Conservation (phyloP, 2,113 vertebrate genomes). For the Pluvianellus socialis region DNA sequence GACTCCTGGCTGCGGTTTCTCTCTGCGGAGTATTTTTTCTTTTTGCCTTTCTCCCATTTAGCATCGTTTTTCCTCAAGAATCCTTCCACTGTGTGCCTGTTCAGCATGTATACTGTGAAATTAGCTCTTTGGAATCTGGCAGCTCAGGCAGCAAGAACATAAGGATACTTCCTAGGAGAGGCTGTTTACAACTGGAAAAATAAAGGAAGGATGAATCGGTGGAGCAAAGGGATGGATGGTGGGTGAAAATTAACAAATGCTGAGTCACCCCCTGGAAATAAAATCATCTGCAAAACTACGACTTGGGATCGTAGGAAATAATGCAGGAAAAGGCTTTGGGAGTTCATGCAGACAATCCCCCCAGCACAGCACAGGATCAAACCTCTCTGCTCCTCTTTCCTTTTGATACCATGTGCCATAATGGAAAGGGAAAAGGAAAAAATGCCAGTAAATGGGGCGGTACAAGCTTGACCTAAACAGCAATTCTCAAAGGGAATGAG, state of each 20-base stretch:
- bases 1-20: fast-evolving
- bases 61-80: not conserved
- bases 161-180: not conserved
- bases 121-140: not conserved
- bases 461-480: not conserved
- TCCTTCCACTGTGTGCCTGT: not conserved
- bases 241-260: not conserved
- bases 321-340: not conserved
- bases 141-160: not conserved
- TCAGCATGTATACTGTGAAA: not conserved
- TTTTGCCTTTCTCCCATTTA: not conserved
- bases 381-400: not conserved
- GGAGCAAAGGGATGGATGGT: not conserved
- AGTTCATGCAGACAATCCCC: not conserved
- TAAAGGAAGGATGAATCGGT: not conserved
- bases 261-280: not conserved
- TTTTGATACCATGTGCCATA: not conserved
- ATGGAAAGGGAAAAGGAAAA: not conserved
- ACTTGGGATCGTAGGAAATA: not conserved
- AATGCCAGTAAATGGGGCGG: not conserved
- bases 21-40: fast-evolving
- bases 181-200: not conserved
- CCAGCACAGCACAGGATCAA: not conserved
- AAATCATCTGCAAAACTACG: not conserved
- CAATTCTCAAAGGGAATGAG: not conserved